phyloP scores from a whole-genome alignment of 2,888 invertebrate species.

The Campoplex capitator region DNA sequence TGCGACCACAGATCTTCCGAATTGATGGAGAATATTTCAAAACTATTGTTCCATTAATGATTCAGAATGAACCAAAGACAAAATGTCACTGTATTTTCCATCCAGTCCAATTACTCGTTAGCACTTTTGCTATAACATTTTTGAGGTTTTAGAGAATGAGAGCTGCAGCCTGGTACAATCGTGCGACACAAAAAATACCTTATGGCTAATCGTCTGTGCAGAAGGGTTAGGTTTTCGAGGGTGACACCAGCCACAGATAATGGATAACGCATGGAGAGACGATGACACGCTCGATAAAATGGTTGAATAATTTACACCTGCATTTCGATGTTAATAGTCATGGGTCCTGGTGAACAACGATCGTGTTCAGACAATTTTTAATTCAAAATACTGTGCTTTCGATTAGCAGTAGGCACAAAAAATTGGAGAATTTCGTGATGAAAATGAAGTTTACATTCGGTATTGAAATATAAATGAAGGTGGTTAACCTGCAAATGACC shows the following conservation, averaged over 20 bases:
- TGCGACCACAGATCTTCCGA: not conserved
- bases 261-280: constrained; percentile 21
- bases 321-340: not conserved
- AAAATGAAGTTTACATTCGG: not conserved
- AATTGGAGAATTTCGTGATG: not conserved
- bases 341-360: not conserved
- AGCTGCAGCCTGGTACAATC: not conserved
- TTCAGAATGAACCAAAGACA: no score
- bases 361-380: not conserved
- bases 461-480: not conserved
- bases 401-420: not conserved
- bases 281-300: constrained; percentile 31
- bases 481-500: not conserved
- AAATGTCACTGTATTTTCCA: not conserved
- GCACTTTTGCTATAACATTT: constrained; percentile 35
- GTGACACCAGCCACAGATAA: constrained; percentile 15
- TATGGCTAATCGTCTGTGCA: constrained; percentile 45
- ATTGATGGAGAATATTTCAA: not conserved
- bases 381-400: not conserved
- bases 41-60: not conserved
- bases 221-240: not conserved
- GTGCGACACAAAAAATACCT: constrained; percentile 48
- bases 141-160: not conserved
- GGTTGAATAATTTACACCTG: constrained; percentile 32
- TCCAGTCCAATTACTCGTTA: not conserved